These are phyloP conservation scores for Gortyna flavago DNA, from an alignment of 2,888 invertebrate species.

Conservation along the genomic window DNA sequence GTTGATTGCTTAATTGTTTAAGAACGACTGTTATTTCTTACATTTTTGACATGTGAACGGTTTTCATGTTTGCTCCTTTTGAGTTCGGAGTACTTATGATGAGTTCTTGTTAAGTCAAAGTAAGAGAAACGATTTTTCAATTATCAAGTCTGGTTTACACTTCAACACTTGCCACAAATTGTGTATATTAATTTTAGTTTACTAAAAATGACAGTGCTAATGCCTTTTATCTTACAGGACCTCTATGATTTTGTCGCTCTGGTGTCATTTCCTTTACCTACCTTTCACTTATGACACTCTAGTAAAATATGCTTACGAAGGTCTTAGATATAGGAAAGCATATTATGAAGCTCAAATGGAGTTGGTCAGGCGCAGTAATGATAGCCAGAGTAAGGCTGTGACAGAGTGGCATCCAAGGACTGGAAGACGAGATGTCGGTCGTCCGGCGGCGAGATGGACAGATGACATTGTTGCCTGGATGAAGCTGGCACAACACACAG, in stretches of 20 bases:
- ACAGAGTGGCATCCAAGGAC: no score
- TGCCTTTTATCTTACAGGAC: not conserved
- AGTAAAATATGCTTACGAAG: no score
- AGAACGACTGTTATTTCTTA: slow-evolving; percentile 78
- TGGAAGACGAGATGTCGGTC: no score
- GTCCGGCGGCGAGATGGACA: no score
- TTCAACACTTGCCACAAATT: not conserved
- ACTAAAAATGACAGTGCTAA: not conserved
- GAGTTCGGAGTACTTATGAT: slow-evolving; percentile 57
- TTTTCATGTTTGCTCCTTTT: slow-evolving; percentile 51
- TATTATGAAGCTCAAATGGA: no score
- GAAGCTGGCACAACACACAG: no score
- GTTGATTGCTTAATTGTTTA: slow-evolving; percentile 87
- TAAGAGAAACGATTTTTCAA: slow-evolving; percentile 41
- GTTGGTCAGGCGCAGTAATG: no score
- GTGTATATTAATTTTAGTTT: not conserved
- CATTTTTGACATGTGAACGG: slow-evolving; percentile 73
- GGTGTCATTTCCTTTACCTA: not conserved
- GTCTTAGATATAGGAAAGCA: no score
- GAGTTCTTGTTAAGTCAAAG: slow-evolving; percentile 53
- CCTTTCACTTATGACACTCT: no score
- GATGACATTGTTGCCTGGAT: no score
- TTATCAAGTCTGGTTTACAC: slow-evolving; percentile 23
- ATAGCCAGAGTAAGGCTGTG: no score
- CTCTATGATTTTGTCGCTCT: not conserved